These are phyloP conservation scores for Cherax quadricarinatus DNA, from an alignment of 1,140 invertebrate genomes.

Conservation along the genomic window DNA sequence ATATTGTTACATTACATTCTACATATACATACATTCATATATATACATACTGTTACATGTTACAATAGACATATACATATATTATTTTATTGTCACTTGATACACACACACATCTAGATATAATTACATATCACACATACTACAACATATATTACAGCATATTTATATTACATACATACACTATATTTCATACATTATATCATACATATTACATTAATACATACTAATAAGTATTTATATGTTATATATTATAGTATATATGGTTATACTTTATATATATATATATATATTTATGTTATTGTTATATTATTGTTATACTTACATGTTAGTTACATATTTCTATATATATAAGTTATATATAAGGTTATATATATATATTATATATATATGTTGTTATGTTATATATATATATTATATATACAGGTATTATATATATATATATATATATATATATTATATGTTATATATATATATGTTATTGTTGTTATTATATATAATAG, in stretches of 20 bases:
- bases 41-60: constrained; percentile 1
- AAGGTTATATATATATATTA: not conserved
- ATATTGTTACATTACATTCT: not conserved
- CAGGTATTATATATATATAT: too few relatives aligned
- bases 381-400: too few relatives aligned
- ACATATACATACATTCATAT: not conserved
- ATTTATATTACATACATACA: not conserved
- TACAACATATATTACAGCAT: not conserved
- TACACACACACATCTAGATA: not conserved
- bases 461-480: too few relatives aligned
- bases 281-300: too few relatives aligned
- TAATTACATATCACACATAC: not conserved
- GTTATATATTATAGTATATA: constrained; percentile 8
- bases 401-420: too few relatives aligned
- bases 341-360: too few relatives aligned
- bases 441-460: too few relatives aligned
- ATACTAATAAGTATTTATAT: not conserved
- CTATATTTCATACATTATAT: too few relatives aligned
- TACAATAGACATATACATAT: not conserved
- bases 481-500: constrained; percentile 6
- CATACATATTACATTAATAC: not conserved
- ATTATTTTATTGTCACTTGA: not conserved
- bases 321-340: too few relatives aligned
- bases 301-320: too few relatives aligned
- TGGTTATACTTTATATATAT: too few relatives aligned